Evolutionary conservation across 2,888 invertebrate species (phyloP).

Genomic region (Actias luna): DNA sequence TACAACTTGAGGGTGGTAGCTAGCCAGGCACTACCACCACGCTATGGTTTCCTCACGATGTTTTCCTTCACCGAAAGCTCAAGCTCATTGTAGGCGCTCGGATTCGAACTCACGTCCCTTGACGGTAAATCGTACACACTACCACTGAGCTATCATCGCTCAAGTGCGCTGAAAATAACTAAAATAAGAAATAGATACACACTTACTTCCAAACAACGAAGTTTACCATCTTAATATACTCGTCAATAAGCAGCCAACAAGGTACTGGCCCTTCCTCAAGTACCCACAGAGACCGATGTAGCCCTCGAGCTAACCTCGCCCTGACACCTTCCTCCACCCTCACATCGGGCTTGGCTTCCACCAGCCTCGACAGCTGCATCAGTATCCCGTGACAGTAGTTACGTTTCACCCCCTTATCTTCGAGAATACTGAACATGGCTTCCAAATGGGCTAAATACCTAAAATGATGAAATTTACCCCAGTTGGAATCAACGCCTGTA

Average conservation of each 20-base stretch:
- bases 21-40: too few species aligned
- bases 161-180: not conserved
- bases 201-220: constrained; percentile 55
- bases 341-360: constrained; percentile 44
- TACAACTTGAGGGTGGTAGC: too few species aligned
- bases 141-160: too few species aligned
- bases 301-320: constrained; percentile 14
- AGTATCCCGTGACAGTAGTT: constrained; percentile 84
- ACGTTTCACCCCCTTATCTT: constrained; percentile 43
- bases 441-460: constrained; percentile 21
- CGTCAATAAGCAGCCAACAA: constrained; percentile 57
- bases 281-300: constrained; percentile 37
- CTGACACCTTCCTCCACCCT: constrained; percentile 23
- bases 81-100: too few species aligned
- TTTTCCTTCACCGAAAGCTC: too few species aligned
- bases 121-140: too few species aligned
- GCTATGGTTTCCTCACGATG: too few species aligned
- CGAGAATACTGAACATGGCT: constrained; percentile 18
- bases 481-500: too few species aligned
- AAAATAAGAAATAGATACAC: not conserved
- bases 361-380: constrained; percentile 74
- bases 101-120: too few species aligned
- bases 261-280: constrained; percentile 36
- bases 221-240: constrained; percentile 53
- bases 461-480: not conserved